Conservation (phyloP, 2,797 vertebrate genomes). For the Tamandua tetradactyla region DNA sequence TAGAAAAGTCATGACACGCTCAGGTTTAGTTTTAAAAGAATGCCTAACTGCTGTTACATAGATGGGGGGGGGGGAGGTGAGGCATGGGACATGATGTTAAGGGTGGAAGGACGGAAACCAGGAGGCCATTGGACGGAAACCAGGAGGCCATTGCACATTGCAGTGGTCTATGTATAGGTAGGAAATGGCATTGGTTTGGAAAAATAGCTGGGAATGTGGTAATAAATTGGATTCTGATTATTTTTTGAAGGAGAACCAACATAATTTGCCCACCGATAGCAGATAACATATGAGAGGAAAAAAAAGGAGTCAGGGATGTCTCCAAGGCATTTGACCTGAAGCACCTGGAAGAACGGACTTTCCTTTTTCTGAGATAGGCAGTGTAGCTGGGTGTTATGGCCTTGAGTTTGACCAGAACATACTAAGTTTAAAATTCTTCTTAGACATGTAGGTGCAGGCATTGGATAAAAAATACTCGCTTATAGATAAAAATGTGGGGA, state of each 20-base stretch:
- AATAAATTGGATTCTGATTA: neutral
- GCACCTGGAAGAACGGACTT: neutral
- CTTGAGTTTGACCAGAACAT: neutral
- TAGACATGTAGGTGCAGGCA: neutral
- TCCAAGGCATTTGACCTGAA: neutral
- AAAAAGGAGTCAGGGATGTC: neutral
- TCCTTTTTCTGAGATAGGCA: neutral
- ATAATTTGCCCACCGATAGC: neutral
- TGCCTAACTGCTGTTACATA: neutral
- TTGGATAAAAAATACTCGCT: neutral
- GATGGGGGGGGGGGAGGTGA: neutral
- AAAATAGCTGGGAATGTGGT: neutral
- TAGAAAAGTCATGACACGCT: neutral
- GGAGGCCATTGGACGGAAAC: neutral
- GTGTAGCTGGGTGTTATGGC: neutral
- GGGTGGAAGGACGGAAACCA: neutral
- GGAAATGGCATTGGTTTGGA: neutral
- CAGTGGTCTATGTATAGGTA: neutral
- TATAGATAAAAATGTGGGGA: neutral
- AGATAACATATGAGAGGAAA: neutral
- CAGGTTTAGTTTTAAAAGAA: neutral
- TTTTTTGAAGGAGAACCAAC: neutral
- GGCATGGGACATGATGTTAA: neutral
- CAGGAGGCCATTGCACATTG: too few species aligned
- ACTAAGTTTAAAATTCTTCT: neutral